Evolutionary conservation across 1,140 invertebrate species (phyloP).

Genomic region (Tetragnatha versicolor): DNA sequence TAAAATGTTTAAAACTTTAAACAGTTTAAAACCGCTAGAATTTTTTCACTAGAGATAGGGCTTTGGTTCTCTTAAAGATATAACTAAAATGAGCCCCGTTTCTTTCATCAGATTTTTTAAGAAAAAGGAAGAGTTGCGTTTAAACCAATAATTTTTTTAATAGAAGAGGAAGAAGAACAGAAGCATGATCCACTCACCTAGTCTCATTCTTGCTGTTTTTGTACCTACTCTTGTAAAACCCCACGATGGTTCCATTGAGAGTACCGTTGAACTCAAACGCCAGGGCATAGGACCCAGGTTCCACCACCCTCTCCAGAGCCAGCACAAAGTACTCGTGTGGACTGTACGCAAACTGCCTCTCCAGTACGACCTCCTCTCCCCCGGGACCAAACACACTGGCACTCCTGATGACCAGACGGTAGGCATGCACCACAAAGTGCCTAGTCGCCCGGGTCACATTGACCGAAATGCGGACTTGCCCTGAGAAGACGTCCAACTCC

Average conservation of each 20-base stretch:
- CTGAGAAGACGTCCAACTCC: constrained; percentile 73
- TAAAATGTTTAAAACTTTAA: too few relatives aligned
- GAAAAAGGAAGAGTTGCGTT: too few relatives aligned
- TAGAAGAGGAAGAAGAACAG: too few relatives aligned
- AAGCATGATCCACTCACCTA: constrained; percentile 69
- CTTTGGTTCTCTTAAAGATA: too few relatives aligned
- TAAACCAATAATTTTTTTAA: too few relatives aligned
- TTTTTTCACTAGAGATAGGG: too few relatives aligned
- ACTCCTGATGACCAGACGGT: neutral
- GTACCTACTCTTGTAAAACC: constrained; percentile 82
- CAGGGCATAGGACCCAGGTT: constrained; percentile 55
- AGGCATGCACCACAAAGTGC: constrained; percentile 74
- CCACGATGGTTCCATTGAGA: constrained; percentile 73
- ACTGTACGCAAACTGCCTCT: constrained; percentile 66
- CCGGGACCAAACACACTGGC: neutral
- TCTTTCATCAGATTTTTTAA: too few relatives aligned
- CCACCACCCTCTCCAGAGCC: constrained; percentile 66
- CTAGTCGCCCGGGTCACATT: constrained; percentile 69
- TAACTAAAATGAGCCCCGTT: too few relatives aligned
- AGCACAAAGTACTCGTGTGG: constrained; percentile 76
- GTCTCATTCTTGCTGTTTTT: constrained; percentile 69
- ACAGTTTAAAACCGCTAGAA: too few relatives aligned
- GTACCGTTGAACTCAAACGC: constrained; percentile 72
- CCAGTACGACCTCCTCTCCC: constrained; percentile 61
- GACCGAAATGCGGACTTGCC: constrained; percentile 77